phyloP scores from a whole-genome alignment of 2,888 invertebrate species.

The Dusona sp. region DNA sequence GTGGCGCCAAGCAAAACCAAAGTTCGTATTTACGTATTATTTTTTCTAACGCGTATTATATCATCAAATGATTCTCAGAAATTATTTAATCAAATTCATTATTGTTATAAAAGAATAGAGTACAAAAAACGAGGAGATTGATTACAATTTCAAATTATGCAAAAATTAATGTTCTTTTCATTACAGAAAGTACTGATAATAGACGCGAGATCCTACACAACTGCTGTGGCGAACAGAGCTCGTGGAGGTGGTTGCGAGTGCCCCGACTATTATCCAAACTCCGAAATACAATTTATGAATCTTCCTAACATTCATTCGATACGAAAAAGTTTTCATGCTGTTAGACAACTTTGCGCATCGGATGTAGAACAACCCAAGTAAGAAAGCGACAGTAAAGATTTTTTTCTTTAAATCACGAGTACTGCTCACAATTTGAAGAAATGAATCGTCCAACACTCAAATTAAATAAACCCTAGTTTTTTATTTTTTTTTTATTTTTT shows the following conservation, averaged over 20 bases:
- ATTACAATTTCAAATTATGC: background rate
- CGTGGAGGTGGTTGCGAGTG: conserved; percentile 99
- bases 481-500: background rate
- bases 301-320: conserved; percentile 99
- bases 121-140: background rate
- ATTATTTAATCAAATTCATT: background rate
- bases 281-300: conserved; percentile 98
- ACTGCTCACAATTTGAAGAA: background rate
- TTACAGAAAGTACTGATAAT: conserved; percentile 93
- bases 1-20: conserved; percentile 76
- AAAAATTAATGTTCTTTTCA: conserved; percentile 24
- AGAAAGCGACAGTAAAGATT: conserved; percentile 75
- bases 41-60: background rate
- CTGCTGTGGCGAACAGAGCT: conserved; percentile 98
- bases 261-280: conserved; percentile 96
- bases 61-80: background rate
- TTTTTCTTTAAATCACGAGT: background rate
- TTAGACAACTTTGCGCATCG: conserved; percentile 92
- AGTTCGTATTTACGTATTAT: conserved; percentile 69
- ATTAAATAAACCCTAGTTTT: background rate
- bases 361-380: conserved; percentile 93
- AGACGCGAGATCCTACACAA: conserved; percentile 98
- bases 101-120: background rate
- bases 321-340: conserved; percentile 95
- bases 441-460: background rate